Conservation (phyloP, 53 echinoderm and acorn worm species). For the Echinometra lucunter region DNA sequence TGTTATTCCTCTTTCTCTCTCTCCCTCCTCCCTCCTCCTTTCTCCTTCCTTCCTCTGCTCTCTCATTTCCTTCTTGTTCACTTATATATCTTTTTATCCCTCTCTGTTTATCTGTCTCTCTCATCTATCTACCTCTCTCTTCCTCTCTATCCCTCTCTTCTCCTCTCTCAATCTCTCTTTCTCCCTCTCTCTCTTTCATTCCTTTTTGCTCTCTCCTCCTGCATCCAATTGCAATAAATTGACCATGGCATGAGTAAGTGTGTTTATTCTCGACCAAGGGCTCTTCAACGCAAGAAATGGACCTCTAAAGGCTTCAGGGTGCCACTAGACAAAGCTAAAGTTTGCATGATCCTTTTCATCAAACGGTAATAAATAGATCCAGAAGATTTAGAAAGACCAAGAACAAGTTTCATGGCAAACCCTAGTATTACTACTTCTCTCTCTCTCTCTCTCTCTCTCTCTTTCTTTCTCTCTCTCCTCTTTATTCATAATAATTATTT, state of each 20-base stretch:
- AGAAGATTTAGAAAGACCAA: background rate
- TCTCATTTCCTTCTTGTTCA: background rate
- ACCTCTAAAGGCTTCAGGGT: background rate
- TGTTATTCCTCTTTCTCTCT: background rate
- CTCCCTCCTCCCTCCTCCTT: background rate
- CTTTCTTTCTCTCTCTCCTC: background rate
- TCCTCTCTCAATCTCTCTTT: background rate
- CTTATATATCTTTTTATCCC: background rate
- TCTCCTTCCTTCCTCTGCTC: background rate
- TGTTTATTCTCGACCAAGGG: constrained; percentile 2
- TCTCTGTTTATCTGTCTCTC: background rate
- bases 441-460: background rate
- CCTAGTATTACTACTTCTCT: too few species aligned
- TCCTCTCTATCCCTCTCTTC: background rate
- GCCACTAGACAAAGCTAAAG: background rate
- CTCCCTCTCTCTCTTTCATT: background rate
- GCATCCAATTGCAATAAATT: background rate
- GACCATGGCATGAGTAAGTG: background rate
- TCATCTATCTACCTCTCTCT: background rate
- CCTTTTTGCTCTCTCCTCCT: background rate
- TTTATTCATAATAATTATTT: background rate
- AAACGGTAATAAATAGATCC: background rate
- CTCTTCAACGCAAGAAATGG: constrained; percentile 4
- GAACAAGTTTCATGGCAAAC: background rate
- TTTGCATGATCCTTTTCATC: background rate